Conservation (phyloP, 2,888 invertebrate species). For the Thecocarcelia acutangulata region DNA sequence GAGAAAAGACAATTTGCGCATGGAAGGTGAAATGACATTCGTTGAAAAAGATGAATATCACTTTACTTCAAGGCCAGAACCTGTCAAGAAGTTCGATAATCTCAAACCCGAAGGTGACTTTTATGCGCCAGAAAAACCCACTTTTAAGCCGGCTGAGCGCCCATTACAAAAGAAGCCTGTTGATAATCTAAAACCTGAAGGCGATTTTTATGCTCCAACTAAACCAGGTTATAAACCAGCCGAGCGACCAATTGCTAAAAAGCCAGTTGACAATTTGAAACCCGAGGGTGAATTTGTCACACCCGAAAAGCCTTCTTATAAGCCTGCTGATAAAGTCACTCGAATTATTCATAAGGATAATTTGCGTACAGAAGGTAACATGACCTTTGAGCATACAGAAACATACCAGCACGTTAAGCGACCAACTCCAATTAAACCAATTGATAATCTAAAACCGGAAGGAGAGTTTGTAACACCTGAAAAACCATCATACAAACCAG, state of each 20-base stretch:
- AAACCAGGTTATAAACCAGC: conserved; percentile 82
- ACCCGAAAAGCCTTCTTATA: conserved; percentile 82
- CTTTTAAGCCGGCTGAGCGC: conserved; percentile 81
- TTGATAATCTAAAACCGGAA: conserved; percentile 80
- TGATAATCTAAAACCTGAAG: conserved; percentile 83
- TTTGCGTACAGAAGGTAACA: conserved; percentile 82
- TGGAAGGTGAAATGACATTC: conserved; percentile 83
- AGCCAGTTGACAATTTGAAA: conserved; percentile 82
- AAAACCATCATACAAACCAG: conserved; percentile 76
- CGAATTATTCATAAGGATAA: conserved; percentile 82
- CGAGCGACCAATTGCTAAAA: conserved; percentile 81
- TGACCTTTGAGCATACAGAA: conserved; percentile 71
- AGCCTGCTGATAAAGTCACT: conserved; percentile 82
- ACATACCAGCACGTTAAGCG: conserved; percentile 79
- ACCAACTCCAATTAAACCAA: conserved; percentile 82
- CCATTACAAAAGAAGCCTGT: conserved; percentile 80
- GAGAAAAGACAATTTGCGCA: conserved; percentile 85
- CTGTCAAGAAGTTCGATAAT: conserved; percentile 81
- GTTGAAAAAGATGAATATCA: conserved; percentile 81
- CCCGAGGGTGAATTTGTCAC: conserved; percentile 80
- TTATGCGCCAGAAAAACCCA: conserved; percentile 81
- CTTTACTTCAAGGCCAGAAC: conserved; percentile 82
- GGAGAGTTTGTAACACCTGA: conserved; percentile 74
- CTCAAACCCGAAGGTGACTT: conserved; percentile 84
- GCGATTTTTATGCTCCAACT: conserved; percentile 83